A percentile compares a stretch with the other conserved stretches of the same genome.
Conservation (phyloP, 2,888 invertebrate genomes). For the Tetanocera ferruginea region DNA sequence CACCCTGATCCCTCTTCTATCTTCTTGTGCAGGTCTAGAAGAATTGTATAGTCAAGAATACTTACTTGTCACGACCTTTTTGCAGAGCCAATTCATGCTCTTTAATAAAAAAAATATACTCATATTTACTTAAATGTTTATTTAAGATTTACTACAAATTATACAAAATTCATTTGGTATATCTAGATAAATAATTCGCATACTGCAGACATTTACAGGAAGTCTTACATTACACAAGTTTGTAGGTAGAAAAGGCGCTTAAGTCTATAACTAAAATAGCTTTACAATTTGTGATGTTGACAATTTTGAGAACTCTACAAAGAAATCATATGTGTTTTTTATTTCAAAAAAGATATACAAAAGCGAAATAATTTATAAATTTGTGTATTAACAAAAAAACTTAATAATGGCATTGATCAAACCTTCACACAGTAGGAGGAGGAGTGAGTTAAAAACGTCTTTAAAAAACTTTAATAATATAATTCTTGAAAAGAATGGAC, state of each 20-base stretch:
- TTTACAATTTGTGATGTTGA: background rate
- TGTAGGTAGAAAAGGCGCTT: conserved; percentile 21
- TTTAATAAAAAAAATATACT: conserved; percentile 9
- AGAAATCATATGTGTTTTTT: background rate
- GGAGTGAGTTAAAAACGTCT: no score
- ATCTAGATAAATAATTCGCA: conserved; percentile 26
- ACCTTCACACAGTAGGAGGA: no score
- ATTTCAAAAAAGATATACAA: background rate
- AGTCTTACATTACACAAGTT: background rate
- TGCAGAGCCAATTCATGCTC: background rate
- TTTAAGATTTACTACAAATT: conserved; percentile 23
- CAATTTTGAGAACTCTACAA: background rate
- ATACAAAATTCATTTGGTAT: conserved; percentile 37
- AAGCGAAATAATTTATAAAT: background rate
- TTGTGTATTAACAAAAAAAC: no score
- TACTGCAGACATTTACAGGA: background rate
- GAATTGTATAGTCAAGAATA: no score
- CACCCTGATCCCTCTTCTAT: no score
- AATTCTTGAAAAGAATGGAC: no score
- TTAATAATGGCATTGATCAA: no score
- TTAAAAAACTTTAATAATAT: no score
- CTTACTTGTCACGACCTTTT: no score
- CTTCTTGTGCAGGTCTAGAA: no score
- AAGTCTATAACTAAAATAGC: conserved; percentile 1
- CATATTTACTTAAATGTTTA: background rate